Evolutionary conservation across 1,140 invertebrate species (phyloP).

Genomic region (Potamilus streckersoni): DNA sequence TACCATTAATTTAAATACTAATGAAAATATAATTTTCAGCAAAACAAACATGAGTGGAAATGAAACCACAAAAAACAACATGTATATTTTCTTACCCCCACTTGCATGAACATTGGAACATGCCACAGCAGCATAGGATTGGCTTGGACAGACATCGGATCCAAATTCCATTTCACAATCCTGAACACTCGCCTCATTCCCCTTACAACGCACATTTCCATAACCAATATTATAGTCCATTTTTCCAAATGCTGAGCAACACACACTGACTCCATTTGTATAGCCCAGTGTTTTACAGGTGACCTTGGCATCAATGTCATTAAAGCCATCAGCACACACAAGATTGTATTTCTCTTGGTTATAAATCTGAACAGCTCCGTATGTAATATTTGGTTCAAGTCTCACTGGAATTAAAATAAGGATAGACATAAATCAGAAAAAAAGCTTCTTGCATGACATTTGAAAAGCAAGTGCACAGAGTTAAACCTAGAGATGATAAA

Average conservation of each 20-base stretch:
- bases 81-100: conserved; percentile 17
- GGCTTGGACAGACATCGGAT: conserved; percentile 20
- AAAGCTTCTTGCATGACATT: no score
- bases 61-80: background rate
- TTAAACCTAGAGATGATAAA: no score
- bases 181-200: conserved; percentile 30
- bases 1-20: no score
- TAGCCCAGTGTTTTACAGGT: conserved; percentile 33
- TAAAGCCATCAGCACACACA: conserved; percentile 49
- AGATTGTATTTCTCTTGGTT: conserved; percentile 28
- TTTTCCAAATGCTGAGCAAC: conserved; percentile 39
- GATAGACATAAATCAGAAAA: no score
- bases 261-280: conserved; percentile 29
- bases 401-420: conserved; percentile 30
- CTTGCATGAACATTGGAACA: conserved; percentile 28
- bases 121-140: conserved; percentile 39
- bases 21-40: no score
- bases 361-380: conserved; percentile 40
- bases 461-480: no score
- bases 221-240: conserved; percentile 21
- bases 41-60: no score
- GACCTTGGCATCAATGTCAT: conserved; percentile 38
- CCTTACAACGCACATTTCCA: conserved; percentile 27
- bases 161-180: conserved; percentile 19
- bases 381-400: conserved; percentile 34